Conservation (phyloP, 1,140 invertebrate genomes). For the Lepidotrigona ventralis region DNA sequence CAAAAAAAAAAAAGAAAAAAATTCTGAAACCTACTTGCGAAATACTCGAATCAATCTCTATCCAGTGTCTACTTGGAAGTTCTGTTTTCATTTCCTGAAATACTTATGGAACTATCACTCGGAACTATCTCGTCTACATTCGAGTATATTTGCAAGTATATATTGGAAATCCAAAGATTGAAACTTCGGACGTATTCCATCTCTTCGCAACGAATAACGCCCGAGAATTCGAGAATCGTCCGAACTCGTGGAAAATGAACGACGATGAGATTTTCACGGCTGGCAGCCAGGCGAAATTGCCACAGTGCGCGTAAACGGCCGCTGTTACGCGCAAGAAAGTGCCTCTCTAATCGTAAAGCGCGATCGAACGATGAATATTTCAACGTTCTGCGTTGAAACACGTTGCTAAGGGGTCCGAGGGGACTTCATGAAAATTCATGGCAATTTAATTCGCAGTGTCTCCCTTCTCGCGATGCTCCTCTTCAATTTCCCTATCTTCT, state of each 20-base stretch:
- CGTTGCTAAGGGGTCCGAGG: not conserved
- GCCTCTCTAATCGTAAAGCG: slow-evolving; percentile 35
- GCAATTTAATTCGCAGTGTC: not conserved
- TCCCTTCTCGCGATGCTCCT: not conserved
- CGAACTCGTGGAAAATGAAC: slow-evolving; percentile 20
- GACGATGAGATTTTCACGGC: slow-evolving; percentile 53
- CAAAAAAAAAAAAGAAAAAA: too few species aligned
- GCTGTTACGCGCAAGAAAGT: slow-evolving; percentile 58
- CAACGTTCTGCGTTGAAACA: not conserved
- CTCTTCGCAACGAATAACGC: too few species aligned
- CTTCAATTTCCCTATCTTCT: not conserved
- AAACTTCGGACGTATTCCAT: too few species aligned
- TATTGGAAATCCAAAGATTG: too few species aligned
- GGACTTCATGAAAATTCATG: slow-evolving; percentile 30
- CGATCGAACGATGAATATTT: slow-evolving; percentile 14
- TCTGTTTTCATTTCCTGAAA: too few species aligned
- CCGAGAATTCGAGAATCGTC: not conserved
- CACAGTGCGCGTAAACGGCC: slow-evolving; percentile 12
- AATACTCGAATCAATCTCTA: too few species aligned
- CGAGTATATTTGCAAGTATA: too few species aligned
- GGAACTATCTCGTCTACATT: too few species aligned
- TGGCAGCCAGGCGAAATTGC: slow-evolving; percentile 41
- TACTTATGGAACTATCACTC: too few species aligned
- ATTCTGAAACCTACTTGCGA: too few species aligned
- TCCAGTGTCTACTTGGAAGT: too few species aligned